phyloP scores from a whole-genome alignment of 2,113 vertebrate genomes.

The Spilogale gracilis region DNA sequence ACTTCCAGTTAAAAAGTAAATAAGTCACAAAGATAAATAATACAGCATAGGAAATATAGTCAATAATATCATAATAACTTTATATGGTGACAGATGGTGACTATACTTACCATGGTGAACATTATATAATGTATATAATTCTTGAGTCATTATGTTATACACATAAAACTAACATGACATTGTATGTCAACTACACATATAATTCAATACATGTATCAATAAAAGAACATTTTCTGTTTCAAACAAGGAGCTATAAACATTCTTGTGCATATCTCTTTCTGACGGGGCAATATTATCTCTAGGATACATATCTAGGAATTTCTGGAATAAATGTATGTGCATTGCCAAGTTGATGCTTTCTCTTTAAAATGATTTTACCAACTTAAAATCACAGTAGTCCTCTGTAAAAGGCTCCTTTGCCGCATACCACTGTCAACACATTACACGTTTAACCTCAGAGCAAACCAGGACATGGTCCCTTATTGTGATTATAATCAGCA shows the following conservation, averaged over 20 bases:
- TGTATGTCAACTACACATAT: neutral
- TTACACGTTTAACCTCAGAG: neutral
- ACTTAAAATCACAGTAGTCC: neutral
- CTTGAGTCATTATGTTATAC: neutral
- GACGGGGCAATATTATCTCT: neutral
- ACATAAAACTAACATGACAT: neutral
- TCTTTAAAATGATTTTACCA: neutral
- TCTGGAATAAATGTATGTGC: neutral
- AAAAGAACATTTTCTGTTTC: neutral
- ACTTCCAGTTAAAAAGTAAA: neutral
- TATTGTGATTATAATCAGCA: neutral
- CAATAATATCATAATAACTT: neutral
- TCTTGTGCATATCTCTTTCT: neutral
- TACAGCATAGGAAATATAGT: neutral
- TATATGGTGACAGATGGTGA: neutral
- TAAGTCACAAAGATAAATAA: neutral
- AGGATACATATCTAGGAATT: neutral
- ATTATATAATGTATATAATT: neutral
- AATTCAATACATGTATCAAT: neutral
- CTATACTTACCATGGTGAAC: neutral
- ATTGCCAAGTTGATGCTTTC: neutral
- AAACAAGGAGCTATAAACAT: neutral
- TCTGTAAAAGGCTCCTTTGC: neutral
- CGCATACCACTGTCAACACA: neutral
- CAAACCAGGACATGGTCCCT: neutral